Conservation (phyloP, 1,140 invertebrate species). For the Thereuonema tuberculata region DNA sequence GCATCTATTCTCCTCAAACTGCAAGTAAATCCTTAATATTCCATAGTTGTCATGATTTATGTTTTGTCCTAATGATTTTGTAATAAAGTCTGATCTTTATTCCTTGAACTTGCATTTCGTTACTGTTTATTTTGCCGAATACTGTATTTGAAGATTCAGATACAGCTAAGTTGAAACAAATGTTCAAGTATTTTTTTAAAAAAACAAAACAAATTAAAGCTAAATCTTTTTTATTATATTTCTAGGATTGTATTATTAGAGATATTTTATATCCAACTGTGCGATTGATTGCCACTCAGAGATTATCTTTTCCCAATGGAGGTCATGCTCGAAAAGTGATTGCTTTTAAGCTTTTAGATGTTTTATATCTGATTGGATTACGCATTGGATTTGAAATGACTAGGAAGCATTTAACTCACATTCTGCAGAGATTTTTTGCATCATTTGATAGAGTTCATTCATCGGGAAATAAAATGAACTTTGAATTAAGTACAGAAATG, state of each 20-base stretch:
- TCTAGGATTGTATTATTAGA: slow-evolving; percentile 54
- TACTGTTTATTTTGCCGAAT: no score
- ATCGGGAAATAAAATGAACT: no score
- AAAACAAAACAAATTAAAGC: slow-evolving; percentile 5
- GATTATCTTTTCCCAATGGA: slow-evolving; percentile 63
- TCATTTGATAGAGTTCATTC: slow-evolving; percentile 69
- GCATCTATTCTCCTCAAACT: no score
- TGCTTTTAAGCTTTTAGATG: slow-evolving; percentile 63
- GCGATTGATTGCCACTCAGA: slow-evolving; percentile 41
- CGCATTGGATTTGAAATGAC: slow-evolving; percentile 73
- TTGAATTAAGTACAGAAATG: slow-evolving; percentile 9
- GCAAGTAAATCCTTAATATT: no score
- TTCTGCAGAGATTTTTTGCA: slow-evolving; percentile 62
- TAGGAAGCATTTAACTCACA: slow-evolving; percentile 54
- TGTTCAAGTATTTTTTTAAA: no score
- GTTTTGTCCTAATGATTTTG: no score
- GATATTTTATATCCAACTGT: slow-evolving; percentile 59
- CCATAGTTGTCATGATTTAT: no score
- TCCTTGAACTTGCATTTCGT: no score
- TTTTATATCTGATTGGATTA: slow-evolving; percentile 58
- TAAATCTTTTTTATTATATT: no score
- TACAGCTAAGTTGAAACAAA: no score
- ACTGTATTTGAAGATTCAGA: no score
- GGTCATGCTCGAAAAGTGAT: slow-evolving; percentile 51
- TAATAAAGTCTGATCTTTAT: no score